Percentiles rank a stretch among this genome's conserved stretches.
phyloP scores from a whole-genome alignment of 2,113 vertebrate species.

The Poecile atricapillus region DNA sequence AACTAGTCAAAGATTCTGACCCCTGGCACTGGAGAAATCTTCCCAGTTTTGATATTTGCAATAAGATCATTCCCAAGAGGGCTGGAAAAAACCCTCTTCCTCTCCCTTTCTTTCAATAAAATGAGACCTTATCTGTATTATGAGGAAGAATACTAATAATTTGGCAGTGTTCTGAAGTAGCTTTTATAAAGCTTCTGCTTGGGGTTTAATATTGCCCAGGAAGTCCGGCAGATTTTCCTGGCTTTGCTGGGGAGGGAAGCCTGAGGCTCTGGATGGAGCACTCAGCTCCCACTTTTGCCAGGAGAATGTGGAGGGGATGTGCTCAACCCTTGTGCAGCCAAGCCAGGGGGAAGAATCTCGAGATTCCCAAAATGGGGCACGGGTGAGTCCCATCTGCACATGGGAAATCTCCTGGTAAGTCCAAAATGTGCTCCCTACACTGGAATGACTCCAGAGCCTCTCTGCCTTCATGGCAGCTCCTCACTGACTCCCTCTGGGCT shows the following conservation, averaged over 20 bases:
- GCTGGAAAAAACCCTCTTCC: background rate
- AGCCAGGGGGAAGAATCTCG: background rate
- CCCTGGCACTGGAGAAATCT: slow-evolving; percentile 69
- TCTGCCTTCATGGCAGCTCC: background rate
- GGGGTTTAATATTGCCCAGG: slow-evolving; percentile 63
- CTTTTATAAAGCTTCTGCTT: slow-evolving; percentile 69
- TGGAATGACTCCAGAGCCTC: background rate
- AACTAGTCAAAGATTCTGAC: slow-evolving; percentile 76
- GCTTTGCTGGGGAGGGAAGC: slow-evolving; percentile 49
- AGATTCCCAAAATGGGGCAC: background rate
- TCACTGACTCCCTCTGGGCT: background rate
- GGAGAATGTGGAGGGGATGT: background rate
- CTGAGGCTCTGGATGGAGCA: background rate
- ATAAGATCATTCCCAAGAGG: slow-evolving; percentile 74
- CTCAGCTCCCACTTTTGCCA: background rate
- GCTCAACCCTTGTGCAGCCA: background rate
- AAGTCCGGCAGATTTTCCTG: slow-evolving; percentile 56
- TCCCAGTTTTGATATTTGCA: slow-evolving; percentile 73
- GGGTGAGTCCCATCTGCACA: background rate
- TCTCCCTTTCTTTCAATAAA: slow-evolving; percentile 66
- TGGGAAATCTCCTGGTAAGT: background rate
- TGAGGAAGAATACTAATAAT: slow-evolving; percentile 76
- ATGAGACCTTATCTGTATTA: slow-evolving; percentile 70
- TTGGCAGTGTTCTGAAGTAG: slow-evolving; percentile 65
- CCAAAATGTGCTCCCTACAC: background rate